A percentile compares a stretch with the other conserved stretches of the same genome.
Evolutionary conservation across 2,113 vertebrate genomes (phyloP).

Genomic region (Lepisosteus oculatus): DNA sequence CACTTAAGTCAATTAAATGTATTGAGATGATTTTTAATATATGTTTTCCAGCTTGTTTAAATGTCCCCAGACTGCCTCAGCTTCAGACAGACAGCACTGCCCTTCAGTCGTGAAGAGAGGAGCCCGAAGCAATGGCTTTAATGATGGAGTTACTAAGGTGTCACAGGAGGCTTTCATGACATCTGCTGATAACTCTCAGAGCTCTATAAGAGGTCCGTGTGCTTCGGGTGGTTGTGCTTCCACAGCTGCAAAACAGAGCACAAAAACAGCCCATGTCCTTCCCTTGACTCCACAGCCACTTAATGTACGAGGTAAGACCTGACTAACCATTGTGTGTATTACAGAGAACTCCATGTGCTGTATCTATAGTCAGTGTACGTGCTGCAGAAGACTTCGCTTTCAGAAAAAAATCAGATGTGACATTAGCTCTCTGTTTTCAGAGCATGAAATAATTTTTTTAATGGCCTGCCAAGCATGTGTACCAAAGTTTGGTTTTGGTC

Average conservation of each 20-base stretch:
- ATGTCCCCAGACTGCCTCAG: slow-evolving; percentile 44
- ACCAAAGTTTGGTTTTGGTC: slow-evolving; percentile 66
- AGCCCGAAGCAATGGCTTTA: slow-evolving; percentile 39
- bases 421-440: slow-evolving; percentile 57
- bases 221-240: slow-evolving; percentile 44
- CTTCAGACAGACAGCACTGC: slow-evolving; percentile 35
- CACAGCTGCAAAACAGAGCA: slow-evolving; percentile 48
- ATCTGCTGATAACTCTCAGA: slow-evolving; percentile 41
- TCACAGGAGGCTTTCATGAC: slow-evolving; percentile 56
- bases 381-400: slow-evolving; percentile 35
- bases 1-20: slow-evolving; percentile 20
- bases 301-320: slow-evolving; percentile 68
- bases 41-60: slow-evolving; percentile 76
- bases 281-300: slow-evolving; percentile 63
- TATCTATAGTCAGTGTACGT: background rate
- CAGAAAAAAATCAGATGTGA: slow-evolving; percentile 54
- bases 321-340: background rate
- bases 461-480: slow-evolving; percentile 62
- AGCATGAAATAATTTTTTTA: slow-evolving; percentile 71
- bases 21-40: slow-evolving; percentile 20
- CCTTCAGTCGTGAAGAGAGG: slow-evolving; percentile 39
- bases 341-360: background rate
- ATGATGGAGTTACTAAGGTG: slow-evolving; percentile 48
- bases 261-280: slow-evolving; percentile 67
- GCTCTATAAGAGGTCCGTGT: slow-evolving; percentile 49